Conservation (phyloP, 2,113 vertebrate species). For the Origma solitaria region DNA sequence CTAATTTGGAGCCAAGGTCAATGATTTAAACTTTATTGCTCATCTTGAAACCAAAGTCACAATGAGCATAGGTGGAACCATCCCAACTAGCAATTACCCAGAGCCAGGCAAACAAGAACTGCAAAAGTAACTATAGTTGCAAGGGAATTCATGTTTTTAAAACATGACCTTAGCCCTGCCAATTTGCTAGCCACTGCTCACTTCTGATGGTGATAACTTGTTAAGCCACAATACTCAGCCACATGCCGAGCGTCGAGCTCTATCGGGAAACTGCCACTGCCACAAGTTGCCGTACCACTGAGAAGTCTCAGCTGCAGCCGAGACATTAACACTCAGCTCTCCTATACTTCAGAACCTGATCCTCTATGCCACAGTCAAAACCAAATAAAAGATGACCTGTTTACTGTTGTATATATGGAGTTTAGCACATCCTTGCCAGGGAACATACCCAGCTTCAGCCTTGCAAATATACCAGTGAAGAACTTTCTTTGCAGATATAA, state of each 20-base stretch:
- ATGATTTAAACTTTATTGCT: constrained; percentile 24
- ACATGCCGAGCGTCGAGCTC: background rate
- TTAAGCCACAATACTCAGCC: constrained; percentile 36
- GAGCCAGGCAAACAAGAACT: background rate
- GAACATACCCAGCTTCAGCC: background rate
- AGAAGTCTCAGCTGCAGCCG: background rate
- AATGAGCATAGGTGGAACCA: constrained; percentile 32
- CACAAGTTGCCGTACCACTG: background rate
- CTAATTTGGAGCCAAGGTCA: constrained; percentile 32
- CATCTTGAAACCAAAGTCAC: constrained; percentile 20
- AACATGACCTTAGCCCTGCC: background rate
- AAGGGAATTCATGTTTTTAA: background rate
- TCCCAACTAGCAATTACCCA: constrained; percentile 44
- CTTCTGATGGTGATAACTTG: constrained; percentile 39
- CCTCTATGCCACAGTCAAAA: background rate
- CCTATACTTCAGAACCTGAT: background rate
- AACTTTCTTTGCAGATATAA: background rate
- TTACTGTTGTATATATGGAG: background rate
- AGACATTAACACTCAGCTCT: background rate
- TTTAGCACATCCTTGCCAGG: background rate
- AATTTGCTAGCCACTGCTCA: background rate
- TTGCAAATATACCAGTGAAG: background rate
- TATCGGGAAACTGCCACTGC: background rate
- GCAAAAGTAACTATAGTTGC: background rate
- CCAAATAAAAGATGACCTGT: background rate